Evolutionary conservation across 1,140 invertebrate genomes (phyloP).

Genomic region (Aphaenogaster ashmeadi): DNA sequence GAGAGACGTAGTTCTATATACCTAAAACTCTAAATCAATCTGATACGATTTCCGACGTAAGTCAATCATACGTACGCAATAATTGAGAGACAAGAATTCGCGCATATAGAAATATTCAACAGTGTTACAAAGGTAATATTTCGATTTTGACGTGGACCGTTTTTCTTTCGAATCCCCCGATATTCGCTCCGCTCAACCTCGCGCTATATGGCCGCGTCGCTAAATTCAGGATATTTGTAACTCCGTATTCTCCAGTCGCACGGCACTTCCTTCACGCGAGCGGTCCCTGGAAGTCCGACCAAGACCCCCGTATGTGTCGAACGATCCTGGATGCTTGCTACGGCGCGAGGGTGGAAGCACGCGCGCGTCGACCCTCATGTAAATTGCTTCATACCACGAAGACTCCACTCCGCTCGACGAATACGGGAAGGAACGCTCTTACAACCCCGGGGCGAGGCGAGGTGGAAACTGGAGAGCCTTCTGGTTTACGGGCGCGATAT

Average conservation of each 20-base stretch:
- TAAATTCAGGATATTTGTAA: slow-evolving; percentile 61
- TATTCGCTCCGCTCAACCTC: background rate
- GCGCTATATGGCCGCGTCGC: background rate
- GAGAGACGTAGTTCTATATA: background rate
- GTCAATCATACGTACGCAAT: background rate
- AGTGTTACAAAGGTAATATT: background rate
- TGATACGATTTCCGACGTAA: background rate
- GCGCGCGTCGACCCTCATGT: slow-evolving; percentile 77
- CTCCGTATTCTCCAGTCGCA: slow-evolving; percentile 44
- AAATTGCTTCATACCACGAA: slow-evolving; percentile 80
- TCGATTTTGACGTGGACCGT: background rate
- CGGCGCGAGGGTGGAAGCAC: slow-evolving; percentile 48
- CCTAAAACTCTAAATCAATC: background rate
- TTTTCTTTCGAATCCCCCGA: background rate
- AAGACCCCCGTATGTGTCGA: slow-evolving; percentile 28
- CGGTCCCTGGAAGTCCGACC: slow-evolving; percentile 34
- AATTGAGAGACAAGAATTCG: background rate
- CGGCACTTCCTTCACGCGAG: slow-evolving; percentile 16
- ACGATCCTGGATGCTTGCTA: slow-evolving; percentile 56
- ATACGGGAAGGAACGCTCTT: slow-evolving; percentile 76
- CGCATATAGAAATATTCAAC: background rate
- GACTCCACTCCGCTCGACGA: slow-evolving; percentile 59
- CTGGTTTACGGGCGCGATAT: slow-evolving; percentile 82
- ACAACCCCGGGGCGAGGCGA: slow-evolving; percentile 51
- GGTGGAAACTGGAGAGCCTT: slow-evolving; percentile 73